These are phyloP conservation scores for Aphelinus certus DNA, from an alignment of 1,140 invertebrate species.

Conservation along the genomic window DNA sequence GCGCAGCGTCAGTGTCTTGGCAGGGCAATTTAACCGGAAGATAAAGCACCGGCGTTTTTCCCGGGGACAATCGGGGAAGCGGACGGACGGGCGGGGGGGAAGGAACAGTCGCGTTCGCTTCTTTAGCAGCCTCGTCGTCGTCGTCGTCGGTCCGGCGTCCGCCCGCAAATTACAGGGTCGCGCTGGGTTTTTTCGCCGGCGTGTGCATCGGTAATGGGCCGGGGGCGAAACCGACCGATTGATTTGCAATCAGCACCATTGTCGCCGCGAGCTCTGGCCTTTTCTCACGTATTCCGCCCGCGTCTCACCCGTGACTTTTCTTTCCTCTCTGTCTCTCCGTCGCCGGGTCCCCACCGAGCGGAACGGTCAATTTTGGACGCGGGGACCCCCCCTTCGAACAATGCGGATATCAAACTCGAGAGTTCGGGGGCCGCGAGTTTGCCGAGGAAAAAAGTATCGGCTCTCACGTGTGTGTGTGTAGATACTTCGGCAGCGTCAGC, in stretches of 20 bases:
- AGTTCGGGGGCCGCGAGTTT: too few relatives aligned
- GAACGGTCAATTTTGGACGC: too few relatives aligned
- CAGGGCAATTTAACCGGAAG: slow-evolving; percentile 35
- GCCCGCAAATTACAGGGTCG: slow-evolving; percentile 61
- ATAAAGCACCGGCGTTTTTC: slow-evolving; percentile 47
- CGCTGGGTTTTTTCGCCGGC: slow-evolving; percentile 49
- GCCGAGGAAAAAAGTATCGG: too few relatives aligned
- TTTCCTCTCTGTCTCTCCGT: neutral
- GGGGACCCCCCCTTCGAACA: neutral
- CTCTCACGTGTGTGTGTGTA: too few relatives aligned
- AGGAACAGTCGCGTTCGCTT: too few relatives aligned
- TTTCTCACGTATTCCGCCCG: slow-evolving; percentile 13
- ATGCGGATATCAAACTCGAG: too few relatives aligned
- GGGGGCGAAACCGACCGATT: slow-evolving; percentile 56
- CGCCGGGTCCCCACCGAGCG: too few relatives aligned
- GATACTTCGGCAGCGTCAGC: too few relatives aligned
- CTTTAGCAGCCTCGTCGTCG: too few relatives aligned
- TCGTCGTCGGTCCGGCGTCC: slow-evolving; percentile 38
- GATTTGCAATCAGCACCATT: slow-evolving; percentile 64
- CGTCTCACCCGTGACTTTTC: neutral
- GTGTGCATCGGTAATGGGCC: slow-evolving; percentile 55
- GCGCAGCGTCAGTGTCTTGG: neutral
- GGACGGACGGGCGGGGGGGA: slow-evolving; percentile 23
- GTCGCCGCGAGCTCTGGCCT: slow-evolving; percentile 47
- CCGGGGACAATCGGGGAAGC: slow-evolving; percentile 26